phyloP scores from a whole-genome alignment of 2,797 vertebrate genomes.

The Enteromius viviparus region DNA sequence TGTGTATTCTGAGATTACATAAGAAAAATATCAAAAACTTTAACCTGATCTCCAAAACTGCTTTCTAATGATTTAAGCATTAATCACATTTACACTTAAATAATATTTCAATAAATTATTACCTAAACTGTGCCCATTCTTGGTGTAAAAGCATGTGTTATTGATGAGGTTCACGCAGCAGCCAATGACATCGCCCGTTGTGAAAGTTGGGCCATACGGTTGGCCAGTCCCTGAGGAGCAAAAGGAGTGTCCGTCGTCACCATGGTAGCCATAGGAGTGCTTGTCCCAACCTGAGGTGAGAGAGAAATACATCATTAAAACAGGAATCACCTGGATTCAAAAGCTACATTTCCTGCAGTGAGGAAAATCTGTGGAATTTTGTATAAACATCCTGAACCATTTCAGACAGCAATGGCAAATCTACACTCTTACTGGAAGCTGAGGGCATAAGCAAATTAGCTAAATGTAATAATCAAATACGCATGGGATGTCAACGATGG shows the following conservation, averaged over 20 bases:
- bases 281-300: constrained; percentile 93
- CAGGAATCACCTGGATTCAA: not conserved
- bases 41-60: not conserved
- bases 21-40: not conserved
- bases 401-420: not conserved
- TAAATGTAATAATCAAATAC: not conserved
- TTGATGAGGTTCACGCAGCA: constrained; percentile 96
- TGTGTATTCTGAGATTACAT: not conserved
- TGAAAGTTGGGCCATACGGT: constrained; percentile 97
- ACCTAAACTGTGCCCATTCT: constrained; percentile 89
- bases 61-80: not conserved
- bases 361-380: not conserved
- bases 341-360: not conserved
- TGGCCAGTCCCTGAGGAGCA: constrained; percentile 99
- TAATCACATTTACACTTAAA: not conserved
- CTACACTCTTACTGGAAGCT: not conserved
- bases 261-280: constrained; percentile 99
- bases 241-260: constrained; percentile 98
- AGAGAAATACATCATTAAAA: constrained; percentile 19
- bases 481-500: not conserved
- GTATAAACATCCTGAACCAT: not conserved
- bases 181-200: constrained; percentile 98
- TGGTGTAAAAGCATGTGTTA: constrained; percentile 90
- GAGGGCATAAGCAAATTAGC: not conserved
- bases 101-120: not conserved